Base-by-base conservation (phyloP, 2,888 invertebrate genomes). In the Hirtodrosophila cameraria region DNA sequence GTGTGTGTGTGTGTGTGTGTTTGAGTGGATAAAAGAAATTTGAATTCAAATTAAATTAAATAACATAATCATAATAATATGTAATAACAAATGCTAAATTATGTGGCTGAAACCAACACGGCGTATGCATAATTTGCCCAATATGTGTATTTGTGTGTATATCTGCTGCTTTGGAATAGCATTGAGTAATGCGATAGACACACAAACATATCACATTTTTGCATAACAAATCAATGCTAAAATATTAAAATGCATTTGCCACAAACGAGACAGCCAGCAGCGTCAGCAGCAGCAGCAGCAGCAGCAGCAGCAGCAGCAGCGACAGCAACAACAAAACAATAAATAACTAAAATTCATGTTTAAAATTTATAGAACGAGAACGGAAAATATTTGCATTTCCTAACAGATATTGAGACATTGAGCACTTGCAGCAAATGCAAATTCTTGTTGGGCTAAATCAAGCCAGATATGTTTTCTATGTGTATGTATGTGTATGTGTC, bases 71-170 rank as follows among this genome's bases (percentile, higher is more conserved):
- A 75, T 70, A 75, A 75, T 85, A 81, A 86, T 70, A 83, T 73
- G 80, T 84, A 77, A 84, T 79, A 82, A 86, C 77, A 79, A 81
- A 81, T 81, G 80, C 73, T 75, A 86, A 86, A 86, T 73, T 83
- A 86, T 86, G 83, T 75, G 69, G 69, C 58, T 64, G 59, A 41
- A 41, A 54, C 64, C 75, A 69, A 79, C 83, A 61, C 76, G 83
- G 80, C 80, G 86, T 86, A 79, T 81, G 81, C 76, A 77, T 76
- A 80, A 76, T 80, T 76, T 65, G 46, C 28, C 25, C 45, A 25
- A 42, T 49, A 39, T 23, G 8, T 23, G 13, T 38, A 11, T 31
- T 8, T 43, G 3, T 20, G 33, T 13, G 18, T 33, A 18, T 7
- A 15, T n/a, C 18, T 42, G 16, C 31, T 58, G 58, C 54, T 50